phyloP scores from a whole-genome alignment of 2,888 invertebrate species.

The Eristalis intricaria region DNA sequence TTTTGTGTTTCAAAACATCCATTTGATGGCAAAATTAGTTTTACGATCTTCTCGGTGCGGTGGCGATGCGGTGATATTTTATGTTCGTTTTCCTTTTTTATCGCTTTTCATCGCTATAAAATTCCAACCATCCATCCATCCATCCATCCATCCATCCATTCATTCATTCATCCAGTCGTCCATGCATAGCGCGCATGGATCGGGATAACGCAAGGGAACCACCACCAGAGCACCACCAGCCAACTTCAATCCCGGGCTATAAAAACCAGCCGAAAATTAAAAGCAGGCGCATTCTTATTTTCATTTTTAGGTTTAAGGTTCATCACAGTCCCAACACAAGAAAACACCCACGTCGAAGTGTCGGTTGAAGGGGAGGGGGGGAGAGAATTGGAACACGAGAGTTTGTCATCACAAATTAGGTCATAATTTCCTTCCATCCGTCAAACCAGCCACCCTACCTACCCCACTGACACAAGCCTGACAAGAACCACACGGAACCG shows the following conservation, averaged over 20 bases:
- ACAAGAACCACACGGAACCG: conserved; percentile 12
- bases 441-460: neutral
- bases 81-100: conserved; percentile 61
- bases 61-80: conserved; percentile 60
- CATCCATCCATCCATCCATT: neutral
- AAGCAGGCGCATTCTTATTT: conserved; percentile 29
- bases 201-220: neutral
- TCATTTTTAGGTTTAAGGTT: conserved; percentile 11
- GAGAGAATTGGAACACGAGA: neutral
- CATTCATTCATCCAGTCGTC: neutral
- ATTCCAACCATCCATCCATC: conserved; percentile 28
- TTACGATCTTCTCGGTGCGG: conserved; percentile 59
- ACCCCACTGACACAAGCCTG: neutral
- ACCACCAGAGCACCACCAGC: conserved; percentile 1
- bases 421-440: conserved; percentile 45
- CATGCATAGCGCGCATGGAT: neutral
- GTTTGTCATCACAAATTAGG: conserved; percentile 52
- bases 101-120: conserved; percentile 63
- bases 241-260: conserved; percentile 45
- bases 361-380: neutral
- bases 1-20: conserved; percentile 45
- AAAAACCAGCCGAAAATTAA: conserved; percentile 53
- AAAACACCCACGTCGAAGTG: conserved; percentile 30
- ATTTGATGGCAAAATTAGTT: conserved; percentile 72
- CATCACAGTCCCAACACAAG: conserved; percentile 1